phyloP scores from a whole-genome alignment of 2,113 vertebrate genomes.

The Balaenoptera acutorostrata region DNA sequence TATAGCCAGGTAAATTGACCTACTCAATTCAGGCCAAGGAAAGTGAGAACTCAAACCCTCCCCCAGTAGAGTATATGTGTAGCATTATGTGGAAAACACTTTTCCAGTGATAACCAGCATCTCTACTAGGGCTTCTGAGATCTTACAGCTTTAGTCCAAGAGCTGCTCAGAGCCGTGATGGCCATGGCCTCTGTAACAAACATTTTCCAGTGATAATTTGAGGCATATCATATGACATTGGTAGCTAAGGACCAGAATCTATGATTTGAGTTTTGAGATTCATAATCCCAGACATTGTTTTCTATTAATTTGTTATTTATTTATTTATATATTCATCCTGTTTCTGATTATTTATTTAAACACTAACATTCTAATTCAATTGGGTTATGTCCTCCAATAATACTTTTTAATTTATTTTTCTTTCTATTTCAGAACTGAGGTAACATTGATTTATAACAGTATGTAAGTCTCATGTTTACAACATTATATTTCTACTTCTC shows the following conservation, averaged over 20 bases:
- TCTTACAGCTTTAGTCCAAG: not conserved
- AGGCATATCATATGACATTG: not conserved
- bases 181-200: not conserved
- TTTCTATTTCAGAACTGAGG: not conserved
- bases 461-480: not conserved
- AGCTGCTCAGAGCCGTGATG: not conserved
- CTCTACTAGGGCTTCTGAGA: not conserved
- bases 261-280: not conserved
- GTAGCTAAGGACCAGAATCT: not conserved
- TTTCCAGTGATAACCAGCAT: not conserved
- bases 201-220: not conserved
- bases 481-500: not conserved
- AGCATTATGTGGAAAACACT: not conserved
- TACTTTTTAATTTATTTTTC: not conserved
- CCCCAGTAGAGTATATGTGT: fast-evolving
- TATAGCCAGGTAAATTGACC: not conserved
- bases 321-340: not conserved
- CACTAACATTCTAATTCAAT: not conserved
- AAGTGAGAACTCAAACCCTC: not conserved
- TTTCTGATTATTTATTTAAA: not conserved
- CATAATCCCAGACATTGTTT: not conserved
- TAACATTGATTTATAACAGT: not conserved
- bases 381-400: not conserved
- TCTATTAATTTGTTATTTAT: not conserved
- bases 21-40: not conserved